Base-by-base conservation (phyloP, 2,888 invertebrate species). In the Polyommatus iphigenia region DNA sequence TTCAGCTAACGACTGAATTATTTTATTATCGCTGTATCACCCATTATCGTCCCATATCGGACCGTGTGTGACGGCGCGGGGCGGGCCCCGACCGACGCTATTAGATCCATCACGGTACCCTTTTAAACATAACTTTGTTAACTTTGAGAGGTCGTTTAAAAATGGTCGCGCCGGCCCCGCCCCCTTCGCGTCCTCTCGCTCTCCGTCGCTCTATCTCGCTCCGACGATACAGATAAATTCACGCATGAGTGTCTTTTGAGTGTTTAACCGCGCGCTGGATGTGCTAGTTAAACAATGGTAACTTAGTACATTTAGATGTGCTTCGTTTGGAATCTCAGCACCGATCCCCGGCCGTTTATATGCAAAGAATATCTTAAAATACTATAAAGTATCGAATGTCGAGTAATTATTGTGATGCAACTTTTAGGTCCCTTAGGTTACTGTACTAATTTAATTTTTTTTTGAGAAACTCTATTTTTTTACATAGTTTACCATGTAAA, bases 1-100 rank as follows among this genome's bases (percentile, higher is more conserved):
- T 84, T 84, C 84, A 83, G 82, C 83, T 82, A 85, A 89, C 90
- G 90, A 93, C 93, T 93, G 93, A 91, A 91, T 93, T 92, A 93
- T 91, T 91, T 90, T 90, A 92, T 91, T 90, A 91, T 87, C 84
- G 85, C 85, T 84, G 83, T 85, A 89, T 87, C 87, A 85, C 86
- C 90, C 85, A 93, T 92, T 91, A 92, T 89, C 85, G 81, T 85
- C 84, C 85, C 90, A 92, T 91, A 91, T 89, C 87, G 86, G 86
- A 83, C 81, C 87, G 87, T 89, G 83, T 90, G 88, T 90, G 92
- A 87, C 85, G 87, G 85, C 87, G 85, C 84, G 87, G 92, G 93
- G 93, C 93, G 93, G 85, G 84, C 82, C 87, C 85, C 83, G 77
- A 59, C 89, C 86, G 85, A 15, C 78, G 29, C 79, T 79, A 3